These are phyloP conservation scores for Pogonomyrmex barbatus DNA, from an alignment of 1,140 invertebrate genomes.

Conservation along the genomic window DNA sequence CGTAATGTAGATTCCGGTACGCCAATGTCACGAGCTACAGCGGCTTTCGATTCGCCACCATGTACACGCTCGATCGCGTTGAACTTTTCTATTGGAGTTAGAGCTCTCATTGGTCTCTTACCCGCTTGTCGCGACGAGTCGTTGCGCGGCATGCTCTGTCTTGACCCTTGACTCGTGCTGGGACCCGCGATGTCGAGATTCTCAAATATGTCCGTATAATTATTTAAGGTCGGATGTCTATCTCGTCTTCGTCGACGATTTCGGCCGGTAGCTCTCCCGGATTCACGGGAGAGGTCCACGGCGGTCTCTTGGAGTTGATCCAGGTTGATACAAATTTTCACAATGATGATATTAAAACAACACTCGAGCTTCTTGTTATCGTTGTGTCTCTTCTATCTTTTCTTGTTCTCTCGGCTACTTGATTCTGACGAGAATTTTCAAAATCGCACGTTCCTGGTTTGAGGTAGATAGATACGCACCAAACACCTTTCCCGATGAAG, in stretches of 20 bases:
- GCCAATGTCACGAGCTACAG: conserved; percentile 92
- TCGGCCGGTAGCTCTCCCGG: conserved; percentile 26
- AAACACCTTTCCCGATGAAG: neutral
- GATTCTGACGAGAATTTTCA: neutral
- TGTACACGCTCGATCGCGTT: conserved; percentile 92
- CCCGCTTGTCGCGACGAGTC: conserved; percentile 82
- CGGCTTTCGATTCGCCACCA: conserved; percentile 93
- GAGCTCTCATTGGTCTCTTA: conserved; percentile 90
- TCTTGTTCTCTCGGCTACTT: too few relatives aligned
- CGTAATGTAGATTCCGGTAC: conserved; percentile 93
- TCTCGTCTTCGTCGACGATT: neutral
- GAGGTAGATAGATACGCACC: neutral
- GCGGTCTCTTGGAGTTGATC: conserved; percentile 28
- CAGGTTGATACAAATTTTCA: conserved; percentile 48
- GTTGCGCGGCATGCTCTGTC: neutral
- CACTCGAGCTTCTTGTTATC: neutral
- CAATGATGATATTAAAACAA: neutral
- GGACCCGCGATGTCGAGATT: neutral
- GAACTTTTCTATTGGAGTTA: conserved; percentile 92
- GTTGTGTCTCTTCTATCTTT: neutral
- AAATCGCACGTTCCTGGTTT: neutral
- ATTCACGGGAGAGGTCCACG: conserved; percentile 32
- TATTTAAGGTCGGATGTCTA: neutral
- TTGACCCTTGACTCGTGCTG: neutral
- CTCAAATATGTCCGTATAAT: too few relatives aligned